A percentile compares a stretch with the other conserved stretches of the same genome.
phyloP scores from a whole-genome alignment of 1,140 invertebrate species.

The Macrobrachium rosenbergii region DNA sequence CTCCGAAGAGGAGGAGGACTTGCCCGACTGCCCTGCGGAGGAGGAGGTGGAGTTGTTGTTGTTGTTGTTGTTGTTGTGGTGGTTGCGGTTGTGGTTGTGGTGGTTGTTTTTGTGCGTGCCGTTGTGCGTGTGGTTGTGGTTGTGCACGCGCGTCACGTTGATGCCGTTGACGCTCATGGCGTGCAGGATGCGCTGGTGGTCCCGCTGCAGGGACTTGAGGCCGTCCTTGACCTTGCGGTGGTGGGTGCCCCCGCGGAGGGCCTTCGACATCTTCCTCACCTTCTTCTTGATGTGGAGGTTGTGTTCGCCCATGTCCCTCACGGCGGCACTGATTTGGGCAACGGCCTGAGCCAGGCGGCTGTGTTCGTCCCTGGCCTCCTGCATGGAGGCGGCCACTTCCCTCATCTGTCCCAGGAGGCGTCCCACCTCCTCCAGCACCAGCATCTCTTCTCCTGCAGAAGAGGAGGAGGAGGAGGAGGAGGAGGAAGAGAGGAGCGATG shows the following conservation, averaged over 20 bases:
- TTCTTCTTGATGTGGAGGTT: constrained; percentile 65
- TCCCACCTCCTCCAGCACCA: constrained; percentile 46
- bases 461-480: too few relatives aligned
- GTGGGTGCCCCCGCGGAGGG: constrained; percentile 53
- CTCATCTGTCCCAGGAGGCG: constrained; percentile 56
- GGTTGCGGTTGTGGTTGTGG: constrained; percentile 24
- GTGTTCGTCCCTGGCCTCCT: constrained; percentile 58
- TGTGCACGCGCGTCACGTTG: constrained; percentile 43
- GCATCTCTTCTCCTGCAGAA: background rate
- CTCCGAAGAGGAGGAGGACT: background rate
- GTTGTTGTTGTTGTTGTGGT: constrained; percentile 24
- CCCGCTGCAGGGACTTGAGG: constrained; percentile 60
- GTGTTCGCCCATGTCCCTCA: constrained; percentile 59
- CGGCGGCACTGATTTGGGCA: constrained; percentile 54
- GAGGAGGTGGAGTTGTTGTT: constrained; percentile 30
- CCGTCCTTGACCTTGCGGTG: constrained; percentile 64
- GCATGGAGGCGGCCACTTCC: constrained; percentile 55
- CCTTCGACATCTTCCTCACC: constrained; percentile 63
- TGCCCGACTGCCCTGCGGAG: background rate
- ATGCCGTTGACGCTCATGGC: constrained; percentile 58
- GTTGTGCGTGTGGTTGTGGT: constrained; percentile 50
- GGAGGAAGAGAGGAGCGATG: too few relatives aligned
- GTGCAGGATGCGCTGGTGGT: constrained; percentile 65
- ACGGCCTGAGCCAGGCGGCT: constrained; percentile 56
- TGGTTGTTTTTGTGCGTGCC: constrained; percentile 38